Percentiles rank a stretch among this genome's conserved stretches.
Evolutionary conservation across 2,888 invertebrate species (phyloP).

Genomic region (Glaucopsyche alexis): DNA sequence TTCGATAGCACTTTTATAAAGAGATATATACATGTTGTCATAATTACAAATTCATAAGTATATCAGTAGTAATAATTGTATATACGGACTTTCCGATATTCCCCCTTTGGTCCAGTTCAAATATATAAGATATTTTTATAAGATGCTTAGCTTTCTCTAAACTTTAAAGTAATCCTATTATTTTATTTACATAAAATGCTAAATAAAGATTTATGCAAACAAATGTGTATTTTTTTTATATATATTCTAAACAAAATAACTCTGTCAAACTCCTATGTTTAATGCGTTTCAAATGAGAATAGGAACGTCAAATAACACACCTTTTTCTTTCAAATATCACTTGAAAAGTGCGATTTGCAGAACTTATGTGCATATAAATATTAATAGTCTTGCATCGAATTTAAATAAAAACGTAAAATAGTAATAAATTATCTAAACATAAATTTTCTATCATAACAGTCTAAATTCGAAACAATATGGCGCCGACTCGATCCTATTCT

Average conservation of each 20-base stretch:
- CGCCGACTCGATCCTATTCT: too few species aligned
- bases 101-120: constrained; percentile 61
- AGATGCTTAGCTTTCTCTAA: constrained; percentile 78
- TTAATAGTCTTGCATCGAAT: too few species aligned
- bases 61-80: constrained; percentile 31
- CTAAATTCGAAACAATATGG: too few species aligned
- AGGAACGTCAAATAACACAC: too few species aligned
- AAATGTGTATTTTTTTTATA: constrained; percentile 42
- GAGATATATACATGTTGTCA: constrained; percentile 46
- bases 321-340: too few species aligned
- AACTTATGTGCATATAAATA: too few species aligned
- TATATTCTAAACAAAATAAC: constrained; percentile 29
- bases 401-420: too few species aligned
- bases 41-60: constrained; percentile 22
- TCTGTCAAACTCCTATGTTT: too few species aligned
- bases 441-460: too few species aligned
- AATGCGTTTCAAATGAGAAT: too few species aligned
- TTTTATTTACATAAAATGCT: constrained; percentile 76
- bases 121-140: constrained; percentile 75
- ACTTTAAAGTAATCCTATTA: constrained; percentile 71
- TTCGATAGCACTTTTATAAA: constrained; percentile 47
- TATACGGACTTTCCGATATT: constrained; percentile 49
- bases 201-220: constrained; percentile 73
- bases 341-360: too few species aligned
- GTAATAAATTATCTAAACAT: too few species aligned